phyloP scores from a whole-genome alignment of 2,113 vertebrate species.

The Mastomys natalensis region DNA sequence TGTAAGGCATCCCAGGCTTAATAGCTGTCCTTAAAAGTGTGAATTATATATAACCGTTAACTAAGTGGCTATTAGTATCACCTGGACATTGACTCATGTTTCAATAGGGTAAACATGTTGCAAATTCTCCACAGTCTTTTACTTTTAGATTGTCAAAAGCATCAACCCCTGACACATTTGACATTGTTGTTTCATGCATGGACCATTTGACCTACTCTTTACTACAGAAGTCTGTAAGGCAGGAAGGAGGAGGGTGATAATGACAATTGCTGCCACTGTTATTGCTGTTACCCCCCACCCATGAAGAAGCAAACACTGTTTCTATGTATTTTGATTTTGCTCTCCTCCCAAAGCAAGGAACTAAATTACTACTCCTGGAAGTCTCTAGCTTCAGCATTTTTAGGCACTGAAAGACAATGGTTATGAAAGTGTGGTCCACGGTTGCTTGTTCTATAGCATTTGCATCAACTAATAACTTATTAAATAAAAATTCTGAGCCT shows the following conservation, averaged over 20 bases:
- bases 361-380: not conserved
- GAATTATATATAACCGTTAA: not conserved
- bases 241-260: not conserved
- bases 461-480: not conserved
- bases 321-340: not conserved
- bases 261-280: not conserved
- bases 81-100: not conserved
- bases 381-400: not conserved
- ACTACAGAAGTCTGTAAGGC: too few species aligned
- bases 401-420: not conserved
- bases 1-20: not conserved
- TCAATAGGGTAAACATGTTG: not conserved
- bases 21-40: not conserved
- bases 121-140: not conserved
- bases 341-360: not conserved
- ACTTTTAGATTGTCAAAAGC: not conserved
- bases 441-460: not conserved
- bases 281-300: not conserved
- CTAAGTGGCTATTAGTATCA: constrained; percentile 26
- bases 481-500: constrained; percentile 11
- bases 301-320: not conserved
- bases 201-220: not conserved
- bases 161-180: not conserved
- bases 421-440: not conserved
- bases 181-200: not conserved